A percentile compares a stretch with the other conserved stretches of the same genome.
Evolutionary conservation across 2,888 invertebrate species (phyloP).

Genomic region (Xestia rhomboidea): DNA sequence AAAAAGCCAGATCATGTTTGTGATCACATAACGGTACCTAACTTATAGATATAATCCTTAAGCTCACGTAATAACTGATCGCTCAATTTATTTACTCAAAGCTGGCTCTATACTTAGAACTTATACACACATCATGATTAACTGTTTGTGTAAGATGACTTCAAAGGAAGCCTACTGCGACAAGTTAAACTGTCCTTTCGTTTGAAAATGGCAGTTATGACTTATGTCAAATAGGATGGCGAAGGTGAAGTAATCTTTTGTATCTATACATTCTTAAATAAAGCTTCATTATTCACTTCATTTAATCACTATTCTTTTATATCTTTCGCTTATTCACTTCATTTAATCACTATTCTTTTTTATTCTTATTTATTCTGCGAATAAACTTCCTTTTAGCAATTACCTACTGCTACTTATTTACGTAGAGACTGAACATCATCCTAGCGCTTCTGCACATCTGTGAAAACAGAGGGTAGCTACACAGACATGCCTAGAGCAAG

Average conservation of each 20-base stretch:
- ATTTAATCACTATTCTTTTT: background rate
- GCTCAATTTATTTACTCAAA: constrained; percentile 61
- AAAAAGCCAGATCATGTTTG: constrained; percentile 50
- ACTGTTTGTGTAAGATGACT: constrained; percentile 33
- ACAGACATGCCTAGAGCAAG: constrained; percentile 31
- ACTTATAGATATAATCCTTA: constrained; percentile 53
- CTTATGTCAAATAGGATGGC: background rate
- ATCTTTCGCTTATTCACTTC: no score
- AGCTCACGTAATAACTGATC: constrained; percentile 59
- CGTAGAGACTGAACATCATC: background rate
- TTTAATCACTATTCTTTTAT: no score
- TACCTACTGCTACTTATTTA: background rate
- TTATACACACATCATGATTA: constrained; percentile 38
- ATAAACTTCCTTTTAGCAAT: background rate
- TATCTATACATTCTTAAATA: no score
- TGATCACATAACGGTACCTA: constrained; percentile 56
- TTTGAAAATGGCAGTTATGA: constrained; percentile 10
- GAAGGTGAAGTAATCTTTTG: background rate
- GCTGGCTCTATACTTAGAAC: constrained; percentile 27
- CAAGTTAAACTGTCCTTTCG: background rate
- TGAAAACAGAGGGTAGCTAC: background rate
- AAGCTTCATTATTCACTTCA: no score
- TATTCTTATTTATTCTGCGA: no score
- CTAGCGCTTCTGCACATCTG: background rate
- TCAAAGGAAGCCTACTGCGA: constrained; percentile 10